Evolutionary conservation across 2,888 invertebrate genomes (phyloP).

Genomic region (Xestobium rufovillosum): DNA sequence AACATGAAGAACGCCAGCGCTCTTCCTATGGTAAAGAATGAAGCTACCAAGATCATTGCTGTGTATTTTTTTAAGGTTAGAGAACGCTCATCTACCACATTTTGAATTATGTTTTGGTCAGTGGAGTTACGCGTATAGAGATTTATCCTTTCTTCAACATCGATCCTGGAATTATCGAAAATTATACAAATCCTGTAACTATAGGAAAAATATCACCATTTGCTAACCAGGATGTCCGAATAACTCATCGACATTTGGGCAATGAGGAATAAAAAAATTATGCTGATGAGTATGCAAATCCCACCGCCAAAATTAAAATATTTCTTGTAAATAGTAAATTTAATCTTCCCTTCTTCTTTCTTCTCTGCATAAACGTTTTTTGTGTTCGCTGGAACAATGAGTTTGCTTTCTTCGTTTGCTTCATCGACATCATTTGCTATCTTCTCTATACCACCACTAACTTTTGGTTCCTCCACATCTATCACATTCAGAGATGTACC

Average conservation of each 20-base stretch:
- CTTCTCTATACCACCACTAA: constrained; percentile 10
- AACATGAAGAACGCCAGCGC: constrained; percentile 26
- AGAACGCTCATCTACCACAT: no score
- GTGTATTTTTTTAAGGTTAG: constrained; percentile 31
- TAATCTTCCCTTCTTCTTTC: constrained; percentile 28
- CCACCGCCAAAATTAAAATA: constrained; percentile 32
- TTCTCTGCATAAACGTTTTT: constrained; percentile 30
- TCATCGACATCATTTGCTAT: constrained; percentile 19
- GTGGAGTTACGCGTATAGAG: not conserved
- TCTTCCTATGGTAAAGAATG: constrained; percentile 26
- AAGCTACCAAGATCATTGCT: constrained; percentile 25
- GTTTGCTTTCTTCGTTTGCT: constrained; percentile 13
- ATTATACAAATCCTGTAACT: no score
- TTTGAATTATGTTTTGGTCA: no score
- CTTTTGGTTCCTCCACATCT: constrained; percentile 7
- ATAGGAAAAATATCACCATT: no score
- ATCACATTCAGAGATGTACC: not conserved
- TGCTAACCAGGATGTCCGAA: constrained; percentile 27
- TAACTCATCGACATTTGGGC: constrained; percentile 25
- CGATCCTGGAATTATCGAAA: constrained; percentile 12
- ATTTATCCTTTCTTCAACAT: constrained; percentile 7
- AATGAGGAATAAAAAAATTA: constrained; percentile 25
- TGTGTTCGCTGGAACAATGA: constrained; percentile 25
- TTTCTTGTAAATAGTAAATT: constrained; percentile 26
- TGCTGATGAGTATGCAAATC: constrained; percentile 20